Conservation (phyloP, 2,888 invertebrate species). For the Calameuta filiformis region DNA sequence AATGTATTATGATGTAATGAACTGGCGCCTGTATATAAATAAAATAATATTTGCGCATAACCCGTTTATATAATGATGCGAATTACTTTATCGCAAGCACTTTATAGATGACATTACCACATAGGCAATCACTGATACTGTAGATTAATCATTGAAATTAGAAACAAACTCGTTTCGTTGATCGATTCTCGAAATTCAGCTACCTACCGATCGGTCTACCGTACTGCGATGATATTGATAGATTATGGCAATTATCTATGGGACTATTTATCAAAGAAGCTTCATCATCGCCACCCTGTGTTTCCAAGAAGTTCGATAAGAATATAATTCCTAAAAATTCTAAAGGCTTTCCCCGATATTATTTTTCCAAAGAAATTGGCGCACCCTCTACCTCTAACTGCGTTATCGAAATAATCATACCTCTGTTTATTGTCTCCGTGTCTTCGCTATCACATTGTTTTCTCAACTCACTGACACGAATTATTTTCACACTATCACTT, state of each 20-base stretch:
- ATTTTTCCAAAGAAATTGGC: not conserved
- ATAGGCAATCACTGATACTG: not conserved
- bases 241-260: not conserved
- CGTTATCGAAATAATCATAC: slow-evolving; percentile 14
- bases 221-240: not conserved
- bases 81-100: not conserved
- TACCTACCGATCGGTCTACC: not conserved
- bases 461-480: slow-evolving; percentile 32
- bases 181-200: not conserved
- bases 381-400: not conserved
- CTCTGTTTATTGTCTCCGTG: slow-evolving; percentile 29
- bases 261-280: not conserved
- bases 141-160: not conserved
- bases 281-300: not conserved
- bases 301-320: not conserved
- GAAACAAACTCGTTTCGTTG: not conserved
- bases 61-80: not conserved
- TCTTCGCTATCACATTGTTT: slow-evolving; percentile 44
- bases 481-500: slow-evolving; percentile 27
- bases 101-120: not conserved
- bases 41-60: not conserved
- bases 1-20: not conserved
- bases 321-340: not conserved
- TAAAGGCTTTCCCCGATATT: not conserved
- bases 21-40: not conserved